These are phyloP conservation scores for Pilophorus perplexus DNA, from an alignment of 2,888 invertebrate genomes.

Conservation along the genomic window DNA sequence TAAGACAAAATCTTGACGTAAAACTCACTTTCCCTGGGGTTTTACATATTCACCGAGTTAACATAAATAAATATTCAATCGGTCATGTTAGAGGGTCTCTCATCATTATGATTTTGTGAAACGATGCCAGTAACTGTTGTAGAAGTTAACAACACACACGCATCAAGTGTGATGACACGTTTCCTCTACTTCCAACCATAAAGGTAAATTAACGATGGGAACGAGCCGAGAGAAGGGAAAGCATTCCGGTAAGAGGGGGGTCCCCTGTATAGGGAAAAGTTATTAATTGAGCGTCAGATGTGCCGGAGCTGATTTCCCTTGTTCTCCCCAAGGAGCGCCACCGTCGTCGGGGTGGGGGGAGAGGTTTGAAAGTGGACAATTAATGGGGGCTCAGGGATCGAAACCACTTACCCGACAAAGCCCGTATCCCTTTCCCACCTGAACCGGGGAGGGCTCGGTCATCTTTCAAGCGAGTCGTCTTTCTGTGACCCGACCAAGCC, in stretches of 20 bases:
- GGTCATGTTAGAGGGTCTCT: no score
- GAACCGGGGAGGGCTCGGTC: conserved; percentile 9
- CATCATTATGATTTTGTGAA: no score
- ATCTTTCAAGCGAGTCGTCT: conserved; percentile 11
- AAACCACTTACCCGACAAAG: conserved; percentile 36
- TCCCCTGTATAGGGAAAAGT: conserved; percentile 22
- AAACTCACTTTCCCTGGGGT: no score
- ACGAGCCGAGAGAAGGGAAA: neutral
- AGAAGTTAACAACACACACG: no score
- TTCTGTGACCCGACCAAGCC: conserved; percentile 3
- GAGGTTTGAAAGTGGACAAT: conserved; percentile 37
- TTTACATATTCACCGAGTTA: no score
- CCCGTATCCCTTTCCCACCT: conserved; percentile 4
- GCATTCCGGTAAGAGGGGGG: neutral
- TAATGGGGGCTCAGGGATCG: conserved; percentile 36
- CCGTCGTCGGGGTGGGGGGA: conserved; percentile 1
- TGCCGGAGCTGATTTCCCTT: conserved; percentile 25
- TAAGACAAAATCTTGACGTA: no score
- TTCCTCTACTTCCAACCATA: neutral
- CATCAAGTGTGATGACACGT: no score
- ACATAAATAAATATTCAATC: no score
- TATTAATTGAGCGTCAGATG: conserved; percentile 36
- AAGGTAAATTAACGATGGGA: neutral
- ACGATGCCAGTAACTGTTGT: no score
- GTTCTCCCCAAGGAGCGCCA: conserved; percentile 8